A percentile compares a stretch with the other conserved stretches of the same genome.
These are phyloP conservation scores for Macroramphosus scolopax DNA, from an alignment of 2,797 vertebrate genomes.

Conservation along the genomic window DNA sequence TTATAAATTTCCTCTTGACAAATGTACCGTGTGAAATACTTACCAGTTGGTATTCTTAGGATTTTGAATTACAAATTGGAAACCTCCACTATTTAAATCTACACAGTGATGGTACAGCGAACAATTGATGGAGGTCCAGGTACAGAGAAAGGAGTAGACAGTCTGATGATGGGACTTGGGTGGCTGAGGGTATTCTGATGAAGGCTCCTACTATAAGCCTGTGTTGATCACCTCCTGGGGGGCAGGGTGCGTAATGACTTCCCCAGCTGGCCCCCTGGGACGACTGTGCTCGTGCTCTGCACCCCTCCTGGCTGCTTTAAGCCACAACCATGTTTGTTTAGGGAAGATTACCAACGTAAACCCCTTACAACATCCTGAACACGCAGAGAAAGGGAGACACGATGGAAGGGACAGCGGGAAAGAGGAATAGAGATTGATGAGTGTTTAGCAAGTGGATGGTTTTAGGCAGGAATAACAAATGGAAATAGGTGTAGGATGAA, in stretches of 20 bases:
- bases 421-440: constrained; percentile 61
- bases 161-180: constrained; percentile 17
- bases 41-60: no score
- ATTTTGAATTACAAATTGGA: not conserved
- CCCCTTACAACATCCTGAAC: constrained; percentile 81
- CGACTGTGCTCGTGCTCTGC: constrained; percentile 75
- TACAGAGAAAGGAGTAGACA: constrained; percentile 5
- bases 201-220: constrained; percentile 59
- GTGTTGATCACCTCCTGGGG: constrained; percentile 66
- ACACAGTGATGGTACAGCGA: constrained; percentile 26
- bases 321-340: constrained; percentile 77
- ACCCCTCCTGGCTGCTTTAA: constrained; percentile 74
- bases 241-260: constrained; percentile 77
- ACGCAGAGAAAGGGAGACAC: constrained; percentile 59
- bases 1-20: no score
- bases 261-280: constrained; percentile 81
- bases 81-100: constrained; percentile 9
- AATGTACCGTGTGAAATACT: no score
- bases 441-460: constrained; percentile 7
- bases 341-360: constrained; percentile 83
- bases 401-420: constrained; percentile 50
- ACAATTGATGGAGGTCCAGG: constrained; percentile 7
- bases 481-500: constrained; percentile 7
- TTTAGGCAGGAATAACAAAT: constrained; percentile 1
- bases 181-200: constrained; percentile 54